These are phyloP conservation scores for Nemopilema nomurai DNA, from an alignment of 30 jellyfish, hydroid and myxozoan genomes.

Conservation along the genomic window DNA sequence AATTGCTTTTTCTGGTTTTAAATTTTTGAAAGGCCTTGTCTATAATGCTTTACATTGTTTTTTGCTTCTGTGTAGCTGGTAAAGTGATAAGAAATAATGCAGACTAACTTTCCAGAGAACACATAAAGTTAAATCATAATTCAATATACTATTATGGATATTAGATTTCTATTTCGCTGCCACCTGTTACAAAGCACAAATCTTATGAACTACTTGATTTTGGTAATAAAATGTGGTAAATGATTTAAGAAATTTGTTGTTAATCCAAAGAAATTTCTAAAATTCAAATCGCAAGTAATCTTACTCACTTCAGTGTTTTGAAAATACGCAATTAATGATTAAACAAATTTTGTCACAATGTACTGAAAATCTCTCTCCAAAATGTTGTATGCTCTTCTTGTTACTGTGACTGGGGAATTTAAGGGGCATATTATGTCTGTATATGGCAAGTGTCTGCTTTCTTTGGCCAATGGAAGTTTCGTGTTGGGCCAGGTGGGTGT, in stretches of 20 bases:
- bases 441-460: slow-evolving; percentile 33
- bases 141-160: neutral
- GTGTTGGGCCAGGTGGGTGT: slow-evolving; percentile 62
- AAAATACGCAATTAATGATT: neutral
- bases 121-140: too few relatives aligned
- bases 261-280: neutral
- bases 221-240: neutral
- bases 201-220: neutral
- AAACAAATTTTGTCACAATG: neutral
- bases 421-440: slow-evolving; percentile 7
- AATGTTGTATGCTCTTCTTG: slow-evolving; percentile 28
- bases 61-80: too few relatives aligned
- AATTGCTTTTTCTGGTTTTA: too few relatives aligned
- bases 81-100: too few relatives aligned
- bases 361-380: neutral
- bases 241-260: neutral
- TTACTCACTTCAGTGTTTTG: neutral
- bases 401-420: slow-evolving; percentile 15
- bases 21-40: too few relatives aligned
- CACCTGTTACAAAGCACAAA: neutral
- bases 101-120: too few relatives aligned
- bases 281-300: neutral
- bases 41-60: too few relatives aligned
- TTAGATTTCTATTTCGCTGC: neutral
- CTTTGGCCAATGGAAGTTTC: slow-evolving; percentile 53